Percentiles rank a stretch among this genome's conserved stretches.
Conservation (phyloP, 2,888 invertebrate species). For the Petrophora chlorosata region DNA sequence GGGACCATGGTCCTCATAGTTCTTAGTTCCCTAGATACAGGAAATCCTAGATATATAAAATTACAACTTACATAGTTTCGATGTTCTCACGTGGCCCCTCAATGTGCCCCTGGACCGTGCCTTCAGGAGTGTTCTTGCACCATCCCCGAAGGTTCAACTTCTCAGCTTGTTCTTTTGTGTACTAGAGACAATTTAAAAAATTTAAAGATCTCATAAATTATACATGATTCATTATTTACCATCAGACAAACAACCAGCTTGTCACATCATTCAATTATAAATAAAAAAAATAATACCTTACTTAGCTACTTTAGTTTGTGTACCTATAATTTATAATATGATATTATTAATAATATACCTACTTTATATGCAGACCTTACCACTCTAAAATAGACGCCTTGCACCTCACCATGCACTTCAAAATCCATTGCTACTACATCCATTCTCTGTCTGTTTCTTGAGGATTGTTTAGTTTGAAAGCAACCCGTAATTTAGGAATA, state of each 20-base stretch:
- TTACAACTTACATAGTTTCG: constrained; percentile 83
- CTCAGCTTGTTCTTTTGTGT: constrained; percentile 86
- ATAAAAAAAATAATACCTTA: too few relatives aligned
- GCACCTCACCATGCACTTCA: constrained; percentile 79
- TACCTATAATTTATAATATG: too few relatives aligned
- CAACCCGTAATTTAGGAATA: too few relatives aligned
- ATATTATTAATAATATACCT: too few relatives aligned
- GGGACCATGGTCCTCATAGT: too few relatives aligned
- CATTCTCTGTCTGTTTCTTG: constrained; percentile 23
- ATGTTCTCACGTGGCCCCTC: constrained; percentile 85
- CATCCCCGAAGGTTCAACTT: constrained; percentile 87
- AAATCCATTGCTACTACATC: constrained; percentile 66
- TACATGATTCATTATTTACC: too few relatives aligned
- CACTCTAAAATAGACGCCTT: constrained; percentile 52
- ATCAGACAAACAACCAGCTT: too few relatives aligned
- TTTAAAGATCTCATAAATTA: too few relatives aligned
- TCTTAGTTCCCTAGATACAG: too few relatives aligned
- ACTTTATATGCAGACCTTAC: constrained; percentile 24
- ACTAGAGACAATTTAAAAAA: constrained; percentile 63
- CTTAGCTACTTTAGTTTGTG: too few relatives aligned
- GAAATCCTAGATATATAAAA: not conserved
- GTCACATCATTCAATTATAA: too few relatives aligned
- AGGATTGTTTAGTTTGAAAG: too few relatives aligned
- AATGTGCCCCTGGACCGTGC: constrained; percentile 87
- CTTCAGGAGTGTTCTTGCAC: constrained; percentile 88